A percentile compares a stretch with the other conserved stretches of the same genome.
Conservation (phyloP, 2,888 invertebrate species). For the Andricus curvator region DNA sequence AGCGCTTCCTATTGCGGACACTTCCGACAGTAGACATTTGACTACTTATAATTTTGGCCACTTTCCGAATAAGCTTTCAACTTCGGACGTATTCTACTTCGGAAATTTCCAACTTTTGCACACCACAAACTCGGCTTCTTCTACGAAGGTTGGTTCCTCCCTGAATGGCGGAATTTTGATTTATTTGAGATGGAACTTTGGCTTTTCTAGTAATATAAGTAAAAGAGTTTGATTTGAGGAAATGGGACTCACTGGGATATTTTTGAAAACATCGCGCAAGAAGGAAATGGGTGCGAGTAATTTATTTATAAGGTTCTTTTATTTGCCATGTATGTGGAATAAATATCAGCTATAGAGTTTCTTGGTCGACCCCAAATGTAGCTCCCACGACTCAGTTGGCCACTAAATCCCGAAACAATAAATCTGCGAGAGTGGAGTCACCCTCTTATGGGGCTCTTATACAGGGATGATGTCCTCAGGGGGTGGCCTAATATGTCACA, state of each 20-base stretch:
- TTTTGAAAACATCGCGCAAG: background rate
- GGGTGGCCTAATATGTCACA: slow-evolving; percentile 78
- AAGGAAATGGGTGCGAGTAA: slow-evolving; percentile 35
- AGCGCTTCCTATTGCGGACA: no score
- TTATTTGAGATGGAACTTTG: no score
- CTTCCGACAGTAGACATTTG: no score
- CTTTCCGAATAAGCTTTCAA: no score
- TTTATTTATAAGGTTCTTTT: slow-evolving; percentile 55
- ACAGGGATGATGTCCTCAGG: slow-evolving; percentile 70
- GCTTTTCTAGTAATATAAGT: background rate
- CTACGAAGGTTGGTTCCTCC: no score
- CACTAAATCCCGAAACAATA: slow-evolving; percentile 76
- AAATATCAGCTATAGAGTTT: slow-evolving; percentile 47
- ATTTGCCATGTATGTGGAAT: slow-evolving; percentile 44
- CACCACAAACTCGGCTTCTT: no score
- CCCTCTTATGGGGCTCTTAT: slow-evolving; percentile 70
- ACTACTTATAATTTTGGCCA: no score
- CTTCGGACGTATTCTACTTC: no score
- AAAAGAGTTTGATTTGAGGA: background rate
- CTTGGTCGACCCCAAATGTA: slow-evolving; percentile 42
- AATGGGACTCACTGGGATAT: background rate
- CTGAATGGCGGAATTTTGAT: no score
- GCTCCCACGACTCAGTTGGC: slow-evolving; percentile 65
- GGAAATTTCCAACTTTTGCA: no score
- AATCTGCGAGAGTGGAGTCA: slow-evolving; percentile 67